These are phyloP conservation scores for Pseudorectes ferrugineus DNA, from an alignment of 2,113 vertebrate species.

Conservation along the genomic window DNA sequence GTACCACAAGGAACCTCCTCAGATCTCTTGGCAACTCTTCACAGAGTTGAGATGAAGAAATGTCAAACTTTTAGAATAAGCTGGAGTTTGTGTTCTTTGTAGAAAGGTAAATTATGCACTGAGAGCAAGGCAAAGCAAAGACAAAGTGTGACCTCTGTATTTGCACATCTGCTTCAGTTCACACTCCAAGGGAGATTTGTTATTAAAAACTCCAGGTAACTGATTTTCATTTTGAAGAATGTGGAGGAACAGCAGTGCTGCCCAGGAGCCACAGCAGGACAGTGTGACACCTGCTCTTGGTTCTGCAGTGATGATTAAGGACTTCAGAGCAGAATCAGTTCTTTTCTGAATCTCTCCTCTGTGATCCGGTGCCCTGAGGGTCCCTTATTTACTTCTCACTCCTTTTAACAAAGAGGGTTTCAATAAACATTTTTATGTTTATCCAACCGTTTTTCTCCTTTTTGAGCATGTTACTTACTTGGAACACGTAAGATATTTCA, in stretches of 20 bases:
- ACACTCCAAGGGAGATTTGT: conserved; percentile 40
- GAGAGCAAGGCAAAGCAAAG: conserved; percentile 5
- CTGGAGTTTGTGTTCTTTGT: neutral
- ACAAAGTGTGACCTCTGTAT: neutral
- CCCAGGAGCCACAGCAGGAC: neutral
- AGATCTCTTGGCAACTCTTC: neutral
- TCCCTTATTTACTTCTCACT: neutral
- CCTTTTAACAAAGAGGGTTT: neutral
- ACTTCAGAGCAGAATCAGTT: neutral
- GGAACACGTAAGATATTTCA: neutral
- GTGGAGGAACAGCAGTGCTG: neutral
- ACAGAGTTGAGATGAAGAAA: neutral
- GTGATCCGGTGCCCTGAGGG: neutral
- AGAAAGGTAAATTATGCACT: neutral
- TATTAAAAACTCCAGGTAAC: conserved; percentile 47
- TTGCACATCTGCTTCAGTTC: conserved; percentile 31
- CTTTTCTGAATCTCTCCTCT: neutral
- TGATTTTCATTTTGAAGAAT: neutral
- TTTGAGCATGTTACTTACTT: neutral
- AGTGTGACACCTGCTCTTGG: neutral
- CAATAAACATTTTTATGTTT: neutral
- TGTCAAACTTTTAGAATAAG: neutral
- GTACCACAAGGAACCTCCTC: neutral
- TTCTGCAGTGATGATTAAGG: neutral
- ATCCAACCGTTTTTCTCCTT: neutral